These are phyloP conservation scores for Holotrichia oblita DNA, from an alignment of 1,140 invertebrate species.

Conservation along the genomic window DNA sequence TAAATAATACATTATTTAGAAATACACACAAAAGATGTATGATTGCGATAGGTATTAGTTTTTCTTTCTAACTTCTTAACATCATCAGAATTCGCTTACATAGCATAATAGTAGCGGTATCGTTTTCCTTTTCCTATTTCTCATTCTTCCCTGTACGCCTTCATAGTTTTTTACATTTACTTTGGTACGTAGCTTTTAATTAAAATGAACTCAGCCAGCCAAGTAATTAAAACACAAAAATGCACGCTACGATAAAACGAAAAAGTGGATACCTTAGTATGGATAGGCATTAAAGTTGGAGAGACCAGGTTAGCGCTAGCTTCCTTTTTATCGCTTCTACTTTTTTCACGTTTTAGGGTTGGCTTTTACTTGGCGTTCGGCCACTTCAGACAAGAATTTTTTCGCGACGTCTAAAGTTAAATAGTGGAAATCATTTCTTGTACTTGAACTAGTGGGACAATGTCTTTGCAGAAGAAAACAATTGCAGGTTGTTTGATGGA, in stretches of 20 bases:
- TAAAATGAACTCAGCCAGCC: conserved; percentile 14
- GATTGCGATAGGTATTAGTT: no score
- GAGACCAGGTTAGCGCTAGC: not conserved
- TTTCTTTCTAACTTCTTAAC: no score
- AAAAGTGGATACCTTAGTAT: no score
- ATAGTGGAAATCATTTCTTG: no score
- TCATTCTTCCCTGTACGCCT: not conserved
- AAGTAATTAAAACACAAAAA: conserved; percentile 33
- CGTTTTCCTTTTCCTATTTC: not conserved
- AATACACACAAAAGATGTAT: no score
- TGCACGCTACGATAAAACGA: not conserved
- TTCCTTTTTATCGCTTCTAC: not conserved
- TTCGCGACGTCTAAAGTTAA: no score
- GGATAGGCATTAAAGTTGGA: not conserved
- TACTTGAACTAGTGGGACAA: no score
- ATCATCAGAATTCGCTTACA: no score
- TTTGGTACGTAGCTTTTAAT: conserved; percentile 19
- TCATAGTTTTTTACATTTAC: conserved; percentile 12
- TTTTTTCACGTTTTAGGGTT: not conserved
- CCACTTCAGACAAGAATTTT: not conserved
- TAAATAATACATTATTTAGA: no score
- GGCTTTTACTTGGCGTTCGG: not conserved
- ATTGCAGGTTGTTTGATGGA: no score
- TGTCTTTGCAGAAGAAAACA: no score
- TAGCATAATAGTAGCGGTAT: no score